Evolutionary conservation across 2,113 vertebrate genomes (phyloP).

Genomic region (Gulo gulo): DNA sequence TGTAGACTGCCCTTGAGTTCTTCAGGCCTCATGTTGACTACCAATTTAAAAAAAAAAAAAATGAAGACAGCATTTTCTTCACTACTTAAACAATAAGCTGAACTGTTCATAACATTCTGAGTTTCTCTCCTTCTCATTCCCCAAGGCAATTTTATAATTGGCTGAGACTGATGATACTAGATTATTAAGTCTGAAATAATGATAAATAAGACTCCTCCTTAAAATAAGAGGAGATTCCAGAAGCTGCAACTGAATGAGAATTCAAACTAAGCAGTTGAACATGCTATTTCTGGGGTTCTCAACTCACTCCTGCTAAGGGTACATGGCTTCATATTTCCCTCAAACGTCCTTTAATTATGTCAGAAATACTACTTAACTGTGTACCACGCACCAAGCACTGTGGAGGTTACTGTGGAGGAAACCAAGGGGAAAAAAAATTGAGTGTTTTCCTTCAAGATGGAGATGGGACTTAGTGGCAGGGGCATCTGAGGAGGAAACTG

Average conservation of each 20-base stretch:
- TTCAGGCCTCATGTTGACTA: not conserved
- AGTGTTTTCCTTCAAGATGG: not conserved
- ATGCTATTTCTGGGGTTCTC: not conserved
- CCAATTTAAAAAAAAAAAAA: constrained; percentile 17
- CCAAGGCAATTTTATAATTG: not conserved
- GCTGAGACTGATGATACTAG: not conserved
- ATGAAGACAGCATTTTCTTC: not conserved
- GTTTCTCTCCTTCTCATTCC: not conserved
- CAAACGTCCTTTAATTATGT: not conserved
- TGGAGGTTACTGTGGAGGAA: not conserved
- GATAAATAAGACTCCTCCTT: not conserved
- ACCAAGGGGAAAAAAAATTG: not conserved
- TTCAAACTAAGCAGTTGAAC: not conserved
- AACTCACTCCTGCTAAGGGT: not conserved
- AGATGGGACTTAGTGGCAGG: not conserved
- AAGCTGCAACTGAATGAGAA: not conserved
- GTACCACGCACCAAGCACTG: not conserved
- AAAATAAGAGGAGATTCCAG: constrained; percentile 35
- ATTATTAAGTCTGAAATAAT: not conserved
- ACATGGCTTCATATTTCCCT: not conserved
- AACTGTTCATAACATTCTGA: constrained; percentile 5
- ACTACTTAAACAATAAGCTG: constrained; percentile 1
- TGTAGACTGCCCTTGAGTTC: not conserved
- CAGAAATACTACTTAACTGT: not conserved
- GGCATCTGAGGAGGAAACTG: not conserved